Conservation (phyloP, 2,113 vertebrate genomes). For the Camelus bactrianus region DNA sequence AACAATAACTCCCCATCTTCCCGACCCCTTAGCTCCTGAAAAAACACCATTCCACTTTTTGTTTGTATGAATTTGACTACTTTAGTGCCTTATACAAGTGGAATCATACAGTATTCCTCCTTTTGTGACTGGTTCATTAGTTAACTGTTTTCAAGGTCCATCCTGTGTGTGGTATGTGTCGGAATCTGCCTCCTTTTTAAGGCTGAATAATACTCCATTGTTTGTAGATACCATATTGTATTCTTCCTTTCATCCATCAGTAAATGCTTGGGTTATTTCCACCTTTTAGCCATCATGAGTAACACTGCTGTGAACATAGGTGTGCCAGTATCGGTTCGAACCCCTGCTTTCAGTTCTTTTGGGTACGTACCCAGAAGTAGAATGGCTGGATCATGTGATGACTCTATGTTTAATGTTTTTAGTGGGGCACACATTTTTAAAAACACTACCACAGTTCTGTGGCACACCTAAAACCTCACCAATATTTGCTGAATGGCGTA, state of each 20-base stretch:
- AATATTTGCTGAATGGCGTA: not conserved
- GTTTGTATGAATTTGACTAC: not conserved
- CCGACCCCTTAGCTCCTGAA: not conserved
- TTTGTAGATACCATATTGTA: not conserved
- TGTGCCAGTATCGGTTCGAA: not conserved
- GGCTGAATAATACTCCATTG: not conserved
- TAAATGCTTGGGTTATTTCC: not conserved
- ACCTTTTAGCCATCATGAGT: not conserved
- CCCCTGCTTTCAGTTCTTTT: not conserved
- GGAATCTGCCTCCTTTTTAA: not conserved
- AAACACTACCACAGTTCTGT: not conserved
- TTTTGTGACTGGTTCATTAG: not conserved
- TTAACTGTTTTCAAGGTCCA: not conserved
- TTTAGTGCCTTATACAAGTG: not conserved
- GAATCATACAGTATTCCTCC: not conserved
- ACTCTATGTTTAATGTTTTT: constrained; percentile 24
- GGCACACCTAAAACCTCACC: not conserved
- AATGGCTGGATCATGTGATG: not conserved
- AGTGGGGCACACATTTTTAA: not conserved
- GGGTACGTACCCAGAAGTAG: not conserved
- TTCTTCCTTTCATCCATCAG: not conserved
- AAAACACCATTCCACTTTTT: not conserved
- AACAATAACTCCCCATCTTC: not conserved
- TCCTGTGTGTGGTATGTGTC: not conserved
- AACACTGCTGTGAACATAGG: not conserved